Evolutionary conservation across 2,888 invertebrate species (phyloP).

Genomic region (Polymixis flavicincta): DNA sequence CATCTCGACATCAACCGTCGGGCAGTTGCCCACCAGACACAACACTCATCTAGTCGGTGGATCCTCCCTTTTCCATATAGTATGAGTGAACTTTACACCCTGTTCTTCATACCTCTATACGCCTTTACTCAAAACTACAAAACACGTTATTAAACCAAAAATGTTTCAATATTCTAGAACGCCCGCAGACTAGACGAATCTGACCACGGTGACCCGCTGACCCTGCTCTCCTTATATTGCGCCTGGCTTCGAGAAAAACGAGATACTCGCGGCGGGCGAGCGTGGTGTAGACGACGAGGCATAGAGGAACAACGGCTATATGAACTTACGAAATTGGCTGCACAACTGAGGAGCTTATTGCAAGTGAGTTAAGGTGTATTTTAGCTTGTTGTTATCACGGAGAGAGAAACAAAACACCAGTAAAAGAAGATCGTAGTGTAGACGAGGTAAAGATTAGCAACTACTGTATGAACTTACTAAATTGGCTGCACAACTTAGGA

Average conservation of each 20-base stretch:
- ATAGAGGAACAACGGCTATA: constrained; percentile 99
- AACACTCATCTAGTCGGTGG: too few species aligned
- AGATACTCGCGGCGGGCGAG: constrained; percentile 87
- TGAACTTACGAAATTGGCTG: constrained; percentile 97
- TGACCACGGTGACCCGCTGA: constrained; percentile 98
- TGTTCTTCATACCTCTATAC: too few species aligned
- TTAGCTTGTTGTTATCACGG: neutral
- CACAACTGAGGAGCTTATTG: constrained; percentile 90
- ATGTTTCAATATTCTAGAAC: constrained; percentile 85
- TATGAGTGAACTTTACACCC: too few species aligned
- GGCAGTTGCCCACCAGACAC: too few species aligned
- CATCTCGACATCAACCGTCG: too few species aligned
- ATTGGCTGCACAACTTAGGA: constrained; percentile 94
- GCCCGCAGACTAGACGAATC: constrained; percentile 96
- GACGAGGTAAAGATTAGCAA: constrained; percentile 98
- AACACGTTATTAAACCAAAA: too few species aligned
- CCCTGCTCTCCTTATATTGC: constrained; percentile 95
- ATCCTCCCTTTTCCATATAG: too few species aligned
- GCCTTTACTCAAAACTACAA: too few species aligned
- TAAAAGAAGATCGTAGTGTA: constrained; percentile 94
- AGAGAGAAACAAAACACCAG: constrained; percentile 92
- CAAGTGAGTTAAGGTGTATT: constrained; percentile 17
- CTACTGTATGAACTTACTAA: constrained; percentile 99
- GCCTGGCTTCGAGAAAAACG: constrained; percentile 97
- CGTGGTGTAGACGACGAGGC: constrained; percentile 97